Conservation (phyloP, 2,888 invertebrate genomes). For the Clostera curtula region DNA sequence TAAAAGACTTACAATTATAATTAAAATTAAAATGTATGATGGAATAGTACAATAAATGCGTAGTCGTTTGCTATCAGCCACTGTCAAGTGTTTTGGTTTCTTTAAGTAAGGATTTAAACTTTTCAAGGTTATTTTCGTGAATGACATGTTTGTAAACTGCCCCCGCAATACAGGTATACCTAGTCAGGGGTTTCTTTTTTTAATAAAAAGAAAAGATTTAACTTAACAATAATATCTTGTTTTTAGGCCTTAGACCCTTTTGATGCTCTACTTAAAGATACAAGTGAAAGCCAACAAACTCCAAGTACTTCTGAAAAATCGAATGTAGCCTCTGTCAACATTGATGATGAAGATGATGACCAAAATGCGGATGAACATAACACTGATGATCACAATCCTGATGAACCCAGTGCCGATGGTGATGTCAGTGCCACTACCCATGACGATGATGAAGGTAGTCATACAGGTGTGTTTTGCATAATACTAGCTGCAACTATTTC, state of each 20-base stretch:
- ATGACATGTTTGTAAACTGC: too few species aligned
- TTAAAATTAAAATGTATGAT: too few species aligned
- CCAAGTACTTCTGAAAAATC: constrained; percentile 30
- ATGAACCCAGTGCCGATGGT: constrained; percentile 30
- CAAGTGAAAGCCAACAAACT: constrained; percentile 26
- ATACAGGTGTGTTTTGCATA: constrained; percentile 17
- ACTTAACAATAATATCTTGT: background rate
- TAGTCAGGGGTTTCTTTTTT: too few species aligned
- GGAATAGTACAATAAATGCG: too few species aligned
- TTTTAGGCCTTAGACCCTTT: constrained; percentile 65
- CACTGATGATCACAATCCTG: too few species aligned
- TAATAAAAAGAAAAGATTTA: background rate
- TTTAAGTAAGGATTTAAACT: too few species aligned
- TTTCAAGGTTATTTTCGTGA: too few species aligned
- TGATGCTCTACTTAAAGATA: constrained; percentile 60
- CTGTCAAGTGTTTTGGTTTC: too few species aligned
- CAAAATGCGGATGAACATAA: constrained; percentile 27
- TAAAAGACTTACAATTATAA: too few species aligned
- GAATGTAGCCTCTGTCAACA: constrained; percentile 24
- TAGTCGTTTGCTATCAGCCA: too few species aligned
- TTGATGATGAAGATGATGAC: constrained; percentile 53
- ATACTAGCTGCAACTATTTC: too few species aligned
- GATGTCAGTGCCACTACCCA: constrained; percentile 14
- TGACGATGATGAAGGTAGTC: constrained; percentile 39
- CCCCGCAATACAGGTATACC: too few species aligned